phyloP scores from a whole-genome alignment of 1,140 invertebrate genomes.

The Drosophila asahinai region DNA sequence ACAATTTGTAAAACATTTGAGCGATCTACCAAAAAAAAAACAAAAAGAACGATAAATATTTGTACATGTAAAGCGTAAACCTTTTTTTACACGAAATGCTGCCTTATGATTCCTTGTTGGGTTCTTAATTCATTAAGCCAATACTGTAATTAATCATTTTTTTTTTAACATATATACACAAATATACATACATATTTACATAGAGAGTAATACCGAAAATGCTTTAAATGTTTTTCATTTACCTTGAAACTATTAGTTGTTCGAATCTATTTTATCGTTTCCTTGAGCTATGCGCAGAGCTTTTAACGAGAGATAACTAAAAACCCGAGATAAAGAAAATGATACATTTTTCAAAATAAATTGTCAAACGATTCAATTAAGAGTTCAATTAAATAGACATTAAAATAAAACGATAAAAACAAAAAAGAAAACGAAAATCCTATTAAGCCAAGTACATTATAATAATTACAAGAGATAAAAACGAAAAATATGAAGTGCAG shows the following conservation, averaged over 20 bases:
- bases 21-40: conserved; percentile 66
- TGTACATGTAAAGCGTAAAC: conserved; percentile 35
- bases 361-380: conserved; percentile 80
- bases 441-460: conserved; percentile 80
- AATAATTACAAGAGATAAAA: conserved; percentile 45
- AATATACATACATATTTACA: conserved; percentile 35
- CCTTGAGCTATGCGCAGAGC: conserved; percentile 64
- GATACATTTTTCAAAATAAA: conserved; percentile 56
- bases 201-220: conserved; percentile 47
- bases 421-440: conserved; percentile 63
- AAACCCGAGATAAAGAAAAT: conserved; percentile 17
- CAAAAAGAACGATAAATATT: conserved; percentile 19
- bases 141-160: conserved; percentile 41
- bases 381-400: conserved; percentile 68
- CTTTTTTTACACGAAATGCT: conserved; percentile 69
- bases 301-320: conserved; percentile 46
- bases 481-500: conserved; percentile 36
- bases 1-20: conserved; percentile 78
- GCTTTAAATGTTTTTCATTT: conserved; percentile 64
- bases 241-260: conserved; percentile 18
- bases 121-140: conserved; percentile 71
- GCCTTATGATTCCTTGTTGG: conserved; percentile 84
- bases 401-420: conserved; percentile 27
- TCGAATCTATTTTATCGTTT: conserved; percentile 38
- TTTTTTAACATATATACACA: conserved; percentile 44